A percentile compares a stretch with the other conserved stretches of the same genome.
These are phyloP conservation scores for Vulpes vulpes DNA, from an alignment of 2,113 vertebrate species.

Conservation along the genomic window DNA sequence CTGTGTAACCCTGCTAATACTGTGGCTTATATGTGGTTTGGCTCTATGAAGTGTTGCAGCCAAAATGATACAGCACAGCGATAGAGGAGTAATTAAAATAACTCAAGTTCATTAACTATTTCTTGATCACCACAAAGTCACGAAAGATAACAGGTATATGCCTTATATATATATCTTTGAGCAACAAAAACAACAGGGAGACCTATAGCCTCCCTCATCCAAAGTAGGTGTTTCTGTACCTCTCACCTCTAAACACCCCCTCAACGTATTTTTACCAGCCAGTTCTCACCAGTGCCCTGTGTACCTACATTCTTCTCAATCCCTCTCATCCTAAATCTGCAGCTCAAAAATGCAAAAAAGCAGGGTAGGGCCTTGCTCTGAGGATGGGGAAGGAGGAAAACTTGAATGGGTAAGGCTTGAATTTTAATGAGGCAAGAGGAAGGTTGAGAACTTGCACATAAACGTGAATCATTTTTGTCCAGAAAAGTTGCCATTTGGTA, in stretches of 20 bases:
- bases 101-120: background rate
- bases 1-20: background rate
- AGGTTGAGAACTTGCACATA: background rate
- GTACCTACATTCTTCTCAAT: background rate
- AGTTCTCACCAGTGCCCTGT: background rate
- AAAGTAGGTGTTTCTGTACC: background rate
- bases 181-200: background rate
- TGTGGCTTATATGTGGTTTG: background rate
- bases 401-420: background rate
- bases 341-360: background rate
- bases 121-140: background rate
- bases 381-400: background rate
- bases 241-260: background rate
- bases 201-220: background rate
- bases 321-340: background rate
- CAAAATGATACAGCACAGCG: background rate
- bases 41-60: background rate
- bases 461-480: background rate
- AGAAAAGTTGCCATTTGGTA: background rate
- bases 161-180: conserved; percentile 13
- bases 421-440: background rate
- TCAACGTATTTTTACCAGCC: background rate
- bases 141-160: background rate
- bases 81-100: background rate
- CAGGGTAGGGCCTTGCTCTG: background rate